phyloP scores from a whole-genome alignment of 2,113 vertebrate species.

The Cyanoliseus patagonus region DNA sequence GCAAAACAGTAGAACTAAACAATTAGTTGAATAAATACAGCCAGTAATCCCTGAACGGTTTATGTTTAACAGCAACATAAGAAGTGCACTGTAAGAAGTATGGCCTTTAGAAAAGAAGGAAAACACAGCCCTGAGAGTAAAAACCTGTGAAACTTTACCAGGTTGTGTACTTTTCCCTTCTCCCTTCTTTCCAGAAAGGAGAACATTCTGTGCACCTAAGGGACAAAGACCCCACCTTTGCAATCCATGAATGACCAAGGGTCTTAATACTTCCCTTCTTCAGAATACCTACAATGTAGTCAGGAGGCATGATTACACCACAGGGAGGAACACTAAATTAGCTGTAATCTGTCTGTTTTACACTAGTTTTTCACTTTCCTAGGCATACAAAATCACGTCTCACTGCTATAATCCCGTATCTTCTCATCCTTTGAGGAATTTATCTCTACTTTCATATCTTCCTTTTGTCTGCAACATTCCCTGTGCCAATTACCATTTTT shows the following conservation, averaged over 20 bases:
- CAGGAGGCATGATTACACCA: not conserved
- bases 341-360: not conserved
- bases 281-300: not conserved
- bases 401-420: not conserved
- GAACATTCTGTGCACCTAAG: not conserved
- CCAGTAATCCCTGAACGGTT: not conserved
- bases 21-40: not conserved
- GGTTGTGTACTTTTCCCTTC: not conserved
- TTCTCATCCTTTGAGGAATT: not conserved
- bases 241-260: not conserved
- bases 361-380: not conserved
- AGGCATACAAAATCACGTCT: not conserved
- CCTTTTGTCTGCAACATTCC: not conserved
- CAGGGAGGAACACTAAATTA: not conserved
- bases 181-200: not conserved
- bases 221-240: not conserved
- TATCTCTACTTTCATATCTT: not conserved
- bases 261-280: not conserved
- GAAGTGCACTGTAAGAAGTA: not conserved
- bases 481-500: not conserved
- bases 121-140: not conserved
- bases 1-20: not conserved
- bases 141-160: not conserved
- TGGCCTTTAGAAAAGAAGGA: not conserved
- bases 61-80: not conserved